Evolutionary conservation across 2,797 vertebrate species (phyloP), one percentile per base, ranked within the genome.

Genomic region (Netta rufina): DNA sequence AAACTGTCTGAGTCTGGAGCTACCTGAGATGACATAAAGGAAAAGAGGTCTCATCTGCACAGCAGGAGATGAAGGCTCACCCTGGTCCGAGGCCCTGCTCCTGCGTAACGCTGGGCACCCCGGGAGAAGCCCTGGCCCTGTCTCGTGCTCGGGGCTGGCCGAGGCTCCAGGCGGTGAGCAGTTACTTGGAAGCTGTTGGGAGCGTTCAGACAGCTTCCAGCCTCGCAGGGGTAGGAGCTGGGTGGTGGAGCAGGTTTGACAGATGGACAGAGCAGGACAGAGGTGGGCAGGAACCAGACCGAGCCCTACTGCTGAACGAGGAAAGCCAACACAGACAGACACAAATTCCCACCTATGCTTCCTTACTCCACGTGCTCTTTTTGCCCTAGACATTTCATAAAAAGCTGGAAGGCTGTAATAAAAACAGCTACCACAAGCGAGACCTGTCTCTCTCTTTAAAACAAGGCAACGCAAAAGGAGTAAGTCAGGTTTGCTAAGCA

Each of bases 401-500:
- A 87, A 92, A 72, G 33, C 45, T 45, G 36, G 25, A 87, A 92
- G 49, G 64, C 1, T 2, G 16, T 36, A 92, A 82, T 89, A 76
- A 95, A 93, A 64, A 77, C 0, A 0, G 17, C 51, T 87, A 90
- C 45, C 33, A 91, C 91, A 85, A 84, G 72, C 0, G 1, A 4
- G 5, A 51, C 62, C 78, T 3, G 20, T 13, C 70, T 36, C 18
- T 86, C 9, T 90, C 77, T 87, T 84, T 79, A 84, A 89, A 92
- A 54, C 24, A 21, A 86, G 9, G 51, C 24, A 36, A 36, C 3
- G 21, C 91, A 20, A 71, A 67, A 21, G 27, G 4, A 84, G 70
- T 89, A 92, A 90, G 89, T 82, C 77, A 82, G 22, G 15, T 84
- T 79, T 82, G 33, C 21, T 56, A 61, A 72, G 22, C 20, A 88